phyloP scores from a whole-genome alignment of 1,140 invertebrate species.

The Cyrtorhinus lividipennis region DNA sequence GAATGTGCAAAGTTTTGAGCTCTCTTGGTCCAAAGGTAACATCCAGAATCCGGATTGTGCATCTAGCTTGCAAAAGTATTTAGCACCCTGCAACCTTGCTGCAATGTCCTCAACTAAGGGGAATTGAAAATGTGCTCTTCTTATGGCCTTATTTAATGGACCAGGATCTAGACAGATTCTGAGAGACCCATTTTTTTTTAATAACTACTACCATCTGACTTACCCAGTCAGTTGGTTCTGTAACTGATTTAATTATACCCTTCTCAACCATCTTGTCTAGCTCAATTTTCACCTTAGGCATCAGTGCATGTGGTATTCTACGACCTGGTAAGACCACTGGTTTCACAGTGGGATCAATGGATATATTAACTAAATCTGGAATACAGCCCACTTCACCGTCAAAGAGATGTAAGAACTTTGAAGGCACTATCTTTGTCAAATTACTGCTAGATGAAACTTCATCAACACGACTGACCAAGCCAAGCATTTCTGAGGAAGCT shows the following conservation, averaged over 20 bases:
- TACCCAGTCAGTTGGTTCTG: slow-evolving; percentile 32
- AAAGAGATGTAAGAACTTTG: neutral
- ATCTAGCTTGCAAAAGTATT: slow-evolving; percentile 34
- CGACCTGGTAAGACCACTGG: neutral
- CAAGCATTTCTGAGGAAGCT: neutral
- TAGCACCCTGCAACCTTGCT: slow-evolving; percentile 28
- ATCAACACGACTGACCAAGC: neutral
- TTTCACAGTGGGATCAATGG: neutral
- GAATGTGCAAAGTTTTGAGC: slow-evolving; percentile 29
- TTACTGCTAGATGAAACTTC: neutral
- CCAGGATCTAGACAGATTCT: slow-evolving; percentile 37
- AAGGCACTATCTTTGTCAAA: neutral
- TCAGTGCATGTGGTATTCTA: slow-evolving; percentile 1
- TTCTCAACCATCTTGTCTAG: neutral
- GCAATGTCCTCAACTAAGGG: slow-evolving; percentile 32
- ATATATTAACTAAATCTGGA: neutral
- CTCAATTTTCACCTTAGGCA: slow-evolving; percentile 7
- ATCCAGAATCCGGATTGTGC: slow-evolving; percentile 33
- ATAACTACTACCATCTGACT: slow-evolving; percentile 31
- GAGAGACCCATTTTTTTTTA: slow-evolving; percentile 20
- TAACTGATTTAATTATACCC: neutral
- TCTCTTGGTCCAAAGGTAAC: slow-evolving; percentile 29
- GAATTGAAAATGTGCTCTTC: slow-evolving; percentile 30
- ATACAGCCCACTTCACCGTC: slow-evolving; percentile 11
- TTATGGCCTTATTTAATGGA: slow-evolving; percentile 34